These are phyloP conservation scores for Koerneria pararmatus DNA, from an alignment of 2,888 invertebrate genomes.

Conservation along the genomic window DNA sequence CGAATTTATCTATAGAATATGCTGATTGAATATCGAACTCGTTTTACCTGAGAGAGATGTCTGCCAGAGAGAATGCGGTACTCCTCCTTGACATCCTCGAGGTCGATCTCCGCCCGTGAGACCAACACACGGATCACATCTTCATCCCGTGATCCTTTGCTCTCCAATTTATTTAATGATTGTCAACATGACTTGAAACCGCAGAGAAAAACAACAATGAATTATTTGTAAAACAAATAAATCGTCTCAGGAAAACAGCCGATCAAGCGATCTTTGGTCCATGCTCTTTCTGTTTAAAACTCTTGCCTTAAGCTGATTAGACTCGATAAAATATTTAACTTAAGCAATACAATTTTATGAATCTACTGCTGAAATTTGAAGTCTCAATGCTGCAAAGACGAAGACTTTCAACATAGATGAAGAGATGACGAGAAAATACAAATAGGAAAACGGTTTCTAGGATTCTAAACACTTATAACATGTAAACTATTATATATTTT, in stretches of 20 bases:
- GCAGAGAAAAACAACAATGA: too few species aligned
- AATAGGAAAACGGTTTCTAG: too few species aligned
- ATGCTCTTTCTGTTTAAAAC: too few species aligned
- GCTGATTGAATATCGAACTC: neutral
- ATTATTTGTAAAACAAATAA: too few species aligned
- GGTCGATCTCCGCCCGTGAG: conserved; percentile 65
- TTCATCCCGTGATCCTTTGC: conserved; percentile 49
- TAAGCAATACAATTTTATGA: neutral
- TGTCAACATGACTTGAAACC: too few species aligned
- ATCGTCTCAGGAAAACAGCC: too few species aligned
- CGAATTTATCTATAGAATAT: neutral
- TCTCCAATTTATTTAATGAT: conserved; percentile 26
- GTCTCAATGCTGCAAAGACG: neutral
- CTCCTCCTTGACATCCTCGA: conserved; percentile 78
- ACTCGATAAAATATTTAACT: too few species aligned
- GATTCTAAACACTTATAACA: too few species aligned
- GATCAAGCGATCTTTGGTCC: too few species aligned
- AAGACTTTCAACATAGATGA: neutral
- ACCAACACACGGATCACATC: conserved; percentile 54
- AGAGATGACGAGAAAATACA: too few species aligned
- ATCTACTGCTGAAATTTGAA: neutral
- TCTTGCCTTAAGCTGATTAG: too few species aligned
- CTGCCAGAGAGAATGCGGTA: conserved; percentile 31
- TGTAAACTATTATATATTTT: too few species aligned
- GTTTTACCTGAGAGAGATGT: neutral